Base-by-base conservation (phyloP, 2,113 vertebrate species). In the Neodon shergylaensis region DNA sequence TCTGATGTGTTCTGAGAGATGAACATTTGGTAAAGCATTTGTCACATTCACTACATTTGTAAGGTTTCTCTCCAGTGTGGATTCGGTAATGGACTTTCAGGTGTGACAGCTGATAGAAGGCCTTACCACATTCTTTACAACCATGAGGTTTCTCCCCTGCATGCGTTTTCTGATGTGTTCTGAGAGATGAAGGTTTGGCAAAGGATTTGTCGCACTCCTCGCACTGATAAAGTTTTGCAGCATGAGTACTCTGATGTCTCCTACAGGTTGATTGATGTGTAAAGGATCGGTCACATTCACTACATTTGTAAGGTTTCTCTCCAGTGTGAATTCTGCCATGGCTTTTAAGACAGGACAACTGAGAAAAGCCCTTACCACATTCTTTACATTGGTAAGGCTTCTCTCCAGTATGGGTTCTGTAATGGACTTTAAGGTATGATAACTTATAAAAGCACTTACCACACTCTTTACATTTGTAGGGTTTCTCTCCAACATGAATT, bases 241-340 rank as follows among this genome's bases (percentile, higher is more conserved):
- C 52, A 81, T 81, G 78, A 58, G 36, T 81, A 36, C 52, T 81
- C 36, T 81, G 33, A 58, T 81, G 78, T 58, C 78, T 58, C 52
- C 78, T n/a, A 39, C 78, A 81, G 22, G 78, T 58, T 81, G 78
- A 81, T 21, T 52, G n/a, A 36, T 81, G 78, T 2, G 78, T n/a
- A 58, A 81, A 81, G 21, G 78, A 81, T 26, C 54, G 54, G 52
- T 24, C 78, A 81, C 78, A 81, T 58, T 81, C 21, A 36, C 36
- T 82, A 54, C 79, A 82, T 82, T 82, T 82, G 79, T 82, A 82
- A 82, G 79, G 79, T 58, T 82, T 82, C 52, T 82, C 78, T 39
- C 79, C 79, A 26, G 79, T 82, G 22, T 82, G 79, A 22, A 82
- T 61, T 82, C 79, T 58, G 22, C n/a, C 79, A 82, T 82, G 79